Percentiles rank a stretch among this genome's conserved stretches.
phyloP scores from a whole-genome alignment of 2,113 vertebrate species.

The Pithys albifrons region DNA sequence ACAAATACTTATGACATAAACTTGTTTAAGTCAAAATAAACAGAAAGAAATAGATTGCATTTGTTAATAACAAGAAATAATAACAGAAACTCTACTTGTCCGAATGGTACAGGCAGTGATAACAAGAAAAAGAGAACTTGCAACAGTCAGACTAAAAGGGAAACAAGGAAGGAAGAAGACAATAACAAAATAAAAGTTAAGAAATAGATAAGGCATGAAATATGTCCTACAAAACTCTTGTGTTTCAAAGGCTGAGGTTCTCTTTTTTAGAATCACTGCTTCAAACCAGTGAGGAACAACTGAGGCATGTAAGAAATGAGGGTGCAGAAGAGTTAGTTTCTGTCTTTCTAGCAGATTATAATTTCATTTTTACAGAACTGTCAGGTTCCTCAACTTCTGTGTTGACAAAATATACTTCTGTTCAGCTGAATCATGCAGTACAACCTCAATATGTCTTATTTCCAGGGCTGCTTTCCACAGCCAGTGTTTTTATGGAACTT shows the following conservation, averaged over 20 bases:
- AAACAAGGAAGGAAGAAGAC: neutral
- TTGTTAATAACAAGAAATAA: neutral
- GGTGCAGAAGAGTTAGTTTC: neutral
- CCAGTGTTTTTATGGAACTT: constrained; percentile 73
- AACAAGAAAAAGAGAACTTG: neutral
- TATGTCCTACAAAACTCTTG: neutral
- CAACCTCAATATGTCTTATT: constrained; percentile 70
- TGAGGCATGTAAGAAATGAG: neutral
- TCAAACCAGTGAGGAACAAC: neutral
- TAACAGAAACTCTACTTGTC: neutral
- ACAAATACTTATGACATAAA: neutral
- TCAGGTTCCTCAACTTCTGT: constrained; percentile 56
- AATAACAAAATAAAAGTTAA: neutral
- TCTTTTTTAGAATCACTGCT: neutral
- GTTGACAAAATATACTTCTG: constrained; percentile 72
- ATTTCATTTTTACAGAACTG: constrained; percentile 64
- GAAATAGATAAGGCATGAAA: neutral
- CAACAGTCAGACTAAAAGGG: neutral
- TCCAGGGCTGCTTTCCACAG: constrained; percentile 72
- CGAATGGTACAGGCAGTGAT: neutral
- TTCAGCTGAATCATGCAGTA: constrained; percentile 75
- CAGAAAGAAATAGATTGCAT: neutral
- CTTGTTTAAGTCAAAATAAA: neutral
- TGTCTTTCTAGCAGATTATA: constrained; percentile 18
- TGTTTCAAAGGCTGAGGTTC: neutral